Base-by-base conservation (phyloP, 2,797 vertebrate genomes). In the Furcifer pardalis region DNA sequence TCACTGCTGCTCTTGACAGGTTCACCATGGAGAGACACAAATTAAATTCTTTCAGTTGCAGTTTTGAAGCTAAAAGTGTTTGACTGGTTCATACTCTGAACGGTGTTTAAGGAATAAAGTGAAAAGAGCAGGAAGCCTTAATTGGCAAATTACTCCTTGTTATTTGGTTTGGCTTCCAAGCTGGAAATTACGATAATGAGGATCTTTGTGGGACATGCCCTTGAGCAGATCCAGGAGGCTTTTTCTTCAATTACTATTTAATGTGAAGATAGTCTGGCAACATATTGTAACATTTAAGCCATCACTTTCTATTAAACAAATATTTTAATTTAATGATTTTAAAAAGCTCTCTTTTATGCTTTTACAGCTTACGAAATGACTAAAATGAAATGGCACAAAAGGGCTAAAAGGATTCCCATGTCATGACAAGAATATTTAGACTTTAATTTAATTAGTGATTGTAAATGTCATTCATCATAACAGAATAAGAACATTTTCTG, bases 131-230 rank as follows among this genome's bases (percentile, higher is more conserved):
- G 97, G 96, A 97, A 97, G 97, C 96, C 95, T 94, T 97, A 97
- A 98, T 98, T 97, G 97, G 96, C 95, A 97, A 98, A 97, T 97
- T 96, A 97, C 94, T 96, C 89, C 95, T 95, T 93, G 95, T 95
- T 97, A 95, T 97, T 97, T 97, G 94, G 96, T 96, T 98, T 97
- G 97, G 97, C 96, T 96, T 96, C 96, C 96, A 93, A 93, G 93
- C 91, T 96, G 96, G 96, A 97, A 97, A 97, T 96, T 95, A 96
- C 95, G 91, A 97, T 97, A 97, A 97, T 96, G 96, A 95, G 94
- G 94, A 95, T 94, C 96, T 98, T 97, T 96, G 96, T 97, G 92
- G 95, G 95, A 94, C 94, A 95, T 92, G 94, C 93, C 92, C 93
- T 95, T 95, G 93, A 95, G 94, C 92, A 94, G 91, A 94, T 93